Conservation (phyloP, 2,888 invertebrate species). For the Agelastica alni region DNA sequence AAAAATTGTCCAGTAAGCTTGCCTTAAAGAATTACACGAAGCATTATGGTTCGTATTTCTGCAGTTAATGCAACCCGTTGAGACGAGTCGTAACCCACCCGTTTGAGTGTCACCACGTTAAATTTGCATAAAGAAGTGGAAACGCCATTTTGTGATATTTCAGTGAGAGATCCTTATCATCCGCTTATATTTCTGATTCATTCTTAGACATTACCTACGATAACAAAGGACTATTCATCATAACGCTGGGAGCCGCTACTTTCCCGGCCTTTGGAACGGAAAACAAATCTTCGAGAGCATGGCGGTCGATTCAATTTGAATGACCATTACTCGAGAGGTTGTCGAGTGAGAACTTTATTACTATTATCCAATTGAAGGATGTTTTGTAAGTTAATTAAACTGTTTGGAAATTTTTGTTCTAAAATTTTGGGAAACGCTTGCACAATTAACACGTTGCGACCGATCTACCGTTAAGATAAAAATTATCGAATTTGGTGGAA, state of each 20-base stretch:
- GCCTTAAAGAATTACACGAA: too few species aligned
- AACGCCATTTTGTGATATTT: slow-evolving; percentile 51
- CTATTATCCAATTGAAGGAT: too few species aligned
- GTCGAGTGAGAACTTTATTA: neutral
- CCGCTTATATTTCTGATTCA: slow-evolving; percentile 38
- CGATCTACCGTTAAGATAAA: too few species aligned
- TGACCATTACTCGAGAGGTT: neutral
- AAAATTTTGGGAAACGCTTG: too few species aligned
- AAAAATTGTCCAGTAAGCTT: too few species aligned
- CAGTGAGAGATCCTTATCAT: slow-evolving; percentile 40
- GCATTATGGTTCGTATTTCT: too few species aligned
- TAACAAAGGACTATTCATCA: slow-evolving; percentile 50
- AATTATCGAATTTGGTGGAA: too few species aligned
- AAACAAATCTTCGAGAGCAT: neutral
- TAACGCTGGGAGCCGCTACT: slow-evolving; percentile 21
- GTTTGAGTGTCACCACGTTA: slow-evolving; percentile 45
- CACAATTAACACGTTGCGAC: too few species aligned
- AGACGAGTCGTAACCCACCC: slow-evolving; percentile 42
- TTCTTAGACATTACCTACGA: slow-evolving; percentile 44
- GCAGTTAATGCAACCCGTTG: too few species aligned
- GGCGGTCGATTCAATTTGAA: neutral
- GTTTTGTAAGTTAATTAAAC: too few species aligned
- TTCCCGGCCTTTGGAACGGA: slow-evolving; percentile 20
- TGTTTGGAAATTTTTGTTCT: too few species aligned
- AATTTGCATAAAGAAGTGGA: slow-evolving; percentile 46